Evolutionary conservation across 1,140 invertebrate species (phyloP).

Genomic region (Zelostemma sp.): DNA sequence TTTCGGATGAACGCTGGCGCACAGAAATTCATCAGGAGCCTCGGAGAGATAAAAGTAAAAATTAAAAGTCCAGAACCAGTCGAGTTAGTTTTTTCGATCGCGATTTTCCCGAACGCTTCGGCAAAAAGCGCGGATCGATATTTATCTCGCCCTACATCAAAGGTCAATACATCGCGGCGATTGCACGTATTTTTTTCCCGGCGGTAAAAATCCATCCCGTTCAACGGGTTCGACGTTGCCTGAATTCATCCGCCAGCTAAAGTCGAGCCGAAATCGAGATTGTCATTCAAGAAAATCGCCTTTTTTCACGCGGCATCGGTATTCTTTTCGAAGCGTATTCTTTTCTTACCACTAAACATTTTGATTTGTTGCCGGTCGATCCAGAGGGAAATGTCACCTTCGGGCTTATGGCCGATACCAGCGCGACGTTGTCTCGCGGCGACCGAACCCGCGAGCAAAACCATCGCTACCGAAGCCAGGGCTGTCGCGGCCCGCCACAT

Average conservation of each 20-base stretch:
- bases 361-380: constrained; percentile 90
- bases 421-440: constrained; percentile 59
- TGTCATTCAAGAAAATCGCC: too few relatives aligned
- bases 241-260: too few relatives aligned
- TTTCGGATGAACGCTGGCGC: too few relatives aligned
- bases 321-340: too few relatives aligned
- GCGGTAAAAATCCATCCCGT: constrained; percentile 25
- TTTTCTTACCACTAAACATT: constrained; percentile 88
- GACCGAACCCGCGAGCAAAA: constrained; percentile 43
- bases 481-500: constrained; percentile 56
- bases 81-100: constrained; percentile 19
- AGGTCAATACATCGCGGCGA: constrained; percentile 17
- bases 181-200: not conserved
- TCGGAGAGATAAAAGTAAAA: too few relatives aligned
- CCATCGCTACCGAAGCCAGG: constrained; percentile 48
- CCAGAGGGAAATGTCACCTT: constrained; percentile 84
- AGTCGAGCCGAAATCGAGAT: too few relatives aligned
- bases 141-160: constrained; percentile 12
- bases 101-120: constrained; percentile 10
- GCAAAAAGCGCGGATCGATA: constrained; percentile 19
- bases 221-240: constrained; percentile 20
- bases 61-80: constrained; percentile 21
- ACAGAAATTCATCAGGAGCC: too few relatives aligned
- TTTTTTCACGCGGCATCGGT: too few relatives aligned
- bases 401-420: constrained; percentile 60